Evolutionary conservation across 2,113 vertebrate genomes (phyloP).

Genomic region (Spea multiplicata): DNA sequence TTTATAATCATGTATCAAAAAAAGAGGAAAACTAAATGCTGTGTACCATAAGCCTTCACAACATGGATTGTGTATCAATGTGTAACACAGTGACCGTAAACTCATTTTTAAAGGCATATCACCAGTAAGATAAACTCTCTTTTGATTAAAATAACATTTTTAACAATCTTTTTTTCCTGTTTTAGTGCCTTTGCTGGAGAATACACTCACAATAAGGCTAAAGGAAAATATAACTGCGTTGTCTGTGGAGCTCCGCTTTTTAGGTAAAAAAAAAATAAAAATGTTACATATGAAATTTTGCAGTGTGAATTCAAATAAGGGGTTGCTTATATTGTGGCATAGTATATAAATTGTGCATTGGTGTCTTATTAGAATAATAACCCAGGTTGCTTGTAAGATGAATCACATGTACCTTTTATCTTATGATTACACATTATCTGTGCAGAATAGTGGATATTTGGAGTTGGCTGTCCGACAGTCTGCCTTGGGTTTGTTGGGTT

Average conservation of each 20-base stretch:
- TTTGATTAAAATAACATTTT: conserved; percentile 60
- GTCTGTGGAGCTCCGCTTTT: conserved; percentile 87
- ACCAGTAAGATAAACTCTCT: conserved; percentile 46
- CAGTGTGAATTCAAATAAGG: no score
- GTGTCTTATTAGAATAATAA: no score
- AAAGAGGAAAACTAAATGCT: conserved; percentile 48
- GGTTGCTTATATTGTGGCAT: no score
- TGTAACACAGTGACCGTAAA: no score
- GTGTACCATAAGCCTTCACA: conserved; percentile 43
- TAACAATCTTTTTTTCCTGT: conserved; percentile 31
- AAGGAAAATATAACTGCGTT: conserved; percentile 86
- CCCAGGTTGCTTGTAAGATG: no score
- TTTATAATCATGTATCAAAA: conserved; percentile 74
- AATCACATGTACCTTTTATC: no score
- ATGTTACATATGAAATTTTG: not conserved
- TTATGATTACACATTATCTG: no score
- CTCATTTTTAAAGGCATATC: no score
- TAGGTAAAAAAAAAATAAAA: conserved; percentile 72
- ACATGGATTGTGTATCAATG: conserved; percentile 59
- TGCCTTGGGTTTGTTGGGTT: no score
- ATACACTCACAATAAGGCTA: conserved; percentile 79
- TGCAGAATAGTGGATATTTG: no score
- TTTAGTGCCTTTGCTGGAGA: conserved; percentile 91
- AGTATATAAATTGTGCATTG: no score
- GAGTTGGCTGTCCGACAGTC: no score